A percentile compares a stretch with the other conserved stretches of the same genome.
Conservation (phyloP, 2,797 vertebrate species). For the Sebastes taczanowskii region DNA sequence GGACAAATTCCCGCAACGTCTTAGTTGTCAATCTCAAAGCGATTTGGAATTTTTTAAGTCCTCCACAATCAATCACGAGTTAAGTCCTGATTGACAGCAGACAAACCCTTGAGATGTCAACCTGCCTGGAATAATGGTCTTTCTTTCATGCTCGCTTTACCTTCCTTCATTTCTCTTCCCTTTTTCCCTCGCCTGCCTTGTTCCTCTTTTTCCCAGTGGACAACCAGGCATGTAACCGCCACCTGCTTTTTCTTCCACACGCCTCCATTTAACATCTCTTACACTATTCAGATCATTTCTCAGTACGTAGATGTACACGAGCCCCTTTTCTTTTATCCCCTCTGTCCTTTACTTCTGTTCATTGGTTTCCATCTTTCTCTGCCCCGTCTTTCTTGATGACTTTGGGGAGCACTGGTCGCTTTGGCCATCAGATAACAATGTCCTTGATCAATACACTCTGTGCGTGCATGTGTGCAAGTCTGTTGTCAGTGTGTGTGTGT, state of each 20-base stretch:
- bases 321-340: constrained; percentile 23
- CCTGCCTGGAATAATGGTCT: constrained; percentile 38
- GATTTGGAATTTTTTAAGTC: constrained; percentile 38
- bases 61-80: constrained; percentile 36
- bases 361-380: constrained; percentile 43
- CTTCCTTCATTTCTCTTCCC: neutral
- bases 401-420: constrained; percentile 64
- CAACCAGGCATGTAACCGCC: neutral
- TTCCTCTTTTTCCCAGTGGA: constrained; percentile 11
- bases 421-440: constrained; percentile 71
- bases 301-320: neutral
- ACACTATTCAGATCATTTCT: constrained; percentile 9
- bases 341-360: constrained; percentile 22
- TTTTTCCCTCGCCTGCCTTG: neutral
- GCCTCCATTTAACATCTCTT: constrained; percentile 8
- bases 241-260: neutral
- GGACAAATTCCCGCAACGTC: constrained; percentile 19
- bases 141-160: constrained; percentile 20
- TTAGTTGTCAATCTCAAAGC: constrained; percentile 37
- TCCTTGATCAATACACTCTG: constrained; percentile 62
- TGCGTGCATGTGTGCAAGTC: neutral
- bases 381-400: constrained; percentile 63
- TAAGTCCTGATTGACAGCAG: constrained; percentile 44
- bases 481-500: constrained; percentile 4
- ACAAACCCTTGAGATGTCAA: constrained; percentile 46